Base-by-base conservation (phyloP, 2,797 vertebrate genomes). In the Trematomus bernacchii region DNA sequence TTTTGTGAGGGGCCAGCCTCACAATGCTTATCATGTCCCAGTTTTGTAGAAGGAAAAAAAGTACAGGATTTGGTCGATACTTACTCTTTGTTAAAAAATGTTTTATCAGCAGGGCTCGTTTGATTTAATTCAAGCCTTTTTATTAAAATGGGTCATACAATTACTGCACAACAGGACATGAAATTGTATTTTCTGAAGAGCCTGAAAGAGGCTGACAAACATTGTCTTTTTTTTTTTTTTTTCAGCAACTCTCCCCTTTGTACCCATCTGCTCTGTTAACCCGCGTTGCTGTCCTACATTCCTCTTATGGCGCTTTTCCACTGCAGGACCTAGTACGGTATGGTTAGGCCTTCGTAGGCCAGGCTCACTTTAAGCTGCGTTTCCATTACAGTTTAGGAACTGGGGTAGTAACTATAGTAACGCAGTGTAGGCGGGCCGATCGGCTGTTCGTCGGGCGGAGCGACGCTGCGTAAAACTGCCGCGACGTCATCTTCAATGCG, bases 261-360 rank as follows among this genome's bases (percentile, higher is more conserved):
- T 48, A 37, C 63, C 72, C 73, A 76, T 84, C 67, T 79, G 76
- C 77, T 73, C 72, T 37, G 7, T 7, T 37, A 37, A 37, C 33
- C 33, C 7, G 33, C 33, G 33, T 57, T 5, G 69, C 73, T 78
- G 76, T 40, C 79, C 82, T 57, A 40, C 91, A 88, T 89, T 92
- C 83, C 88, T 86, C 80, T 64, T 61, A 27, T 27, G 27, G 1
- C 27, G 27, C 27, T 27, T 27, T 27, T 27, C 27, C 27, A 27
- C 4, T 27, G 27, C 1, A 27, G 27, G 27, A 5, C 27, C 27
- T 27, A 5, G 27, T 5, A 27, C 27, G 4, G 4, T 27, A 27
- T 27, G 27, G 27, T 27, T 27, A 27, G 27, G 4, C 27, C 27
- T 27, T 27, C 4, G 4, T 5, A 27, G 27, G 27, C 27, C 27